These are phyloP conservation scores for Agriotes lineatus DNA, from an alignment of 2,888 invertebrate genomes.

Conservation along the genomic window DNA sequence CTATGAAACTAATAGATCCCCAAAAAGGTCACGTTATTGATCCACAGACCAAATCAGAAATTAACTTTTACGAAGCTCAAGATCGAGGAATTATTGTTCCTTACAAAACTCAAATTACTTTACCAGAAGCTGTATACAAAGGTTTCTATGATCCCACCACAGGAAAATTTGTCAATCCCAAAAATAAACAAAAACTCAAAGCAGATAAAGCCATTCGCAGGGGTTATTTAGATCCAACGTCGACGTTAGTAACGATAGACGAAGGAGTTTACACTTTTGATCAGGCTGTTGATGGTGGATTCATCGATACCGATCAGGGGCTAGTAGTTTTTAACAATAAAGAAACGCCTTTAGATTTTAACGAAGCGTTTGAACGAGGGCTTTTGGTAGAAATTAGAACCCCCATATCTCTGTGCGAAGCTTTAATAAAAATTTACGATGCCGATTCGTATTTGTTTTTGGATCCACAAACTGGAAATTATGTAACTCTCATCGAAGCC, in stretches of 20 bases:
- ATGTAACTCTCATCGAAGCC: slow-evolving; percentile 85
- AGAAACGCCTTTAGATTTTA: slow-evolving; percentile 77
- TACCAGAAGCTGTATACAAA: slow-evolving; percentile 91
- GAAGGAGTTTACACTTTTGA: slow-evolving; percentile 87
- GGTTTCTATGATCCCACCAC: slow-evolving; percentile 90
- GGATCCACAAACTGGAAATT: slow-evolving; percentile 83
- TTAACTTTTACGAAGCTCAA: slow-evolving; percentile 86
- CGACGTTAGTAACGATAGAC: slow-evolving; percentile 86
- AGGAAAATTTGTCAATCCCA: slow-evolving; percentile 85
- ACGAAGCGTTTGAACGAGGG: slow-evolving; percentile 88
- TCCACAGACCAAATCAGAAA: slow-evolving; percentile 78
- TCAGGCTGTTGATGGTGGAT: slow-evolving; percentile 82
- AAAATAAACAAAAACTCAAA: slow-evolving; percentile 82
- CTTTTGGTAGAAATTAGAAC: slow-evolving; percentile 84
- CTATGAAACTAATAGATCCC: slow-evolving; percentile 81
- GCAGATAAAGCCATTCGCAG: slow-evolving; percentile 87
- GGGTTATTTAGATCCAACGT: slow-evolving; percentile 86
- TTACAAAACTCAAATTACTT: slow-evolving; percentile 84
- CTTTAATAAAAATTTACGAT: slow-evolving; percentile 84
- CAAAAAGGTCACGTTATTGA: slow-evolving; percentile 84
- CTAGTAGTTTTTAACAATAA: slow-evolving; percentile 73
- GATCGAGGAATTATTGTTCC: slow-evolving; percentile 86
- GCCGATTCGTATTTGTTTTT: slow-evolving; percentile 84
- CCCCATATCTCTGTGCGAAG: slow-evolving; percentile 85
- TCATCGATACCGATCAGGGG: slow-evolving; percentile 82